Percentiles rank a stretch among this genome's conserved stretches.
Evolutionary conservation across 2,888 invertebrate species (phyloP).

Genomic region (Acanthosepion esculentum): DNA sequence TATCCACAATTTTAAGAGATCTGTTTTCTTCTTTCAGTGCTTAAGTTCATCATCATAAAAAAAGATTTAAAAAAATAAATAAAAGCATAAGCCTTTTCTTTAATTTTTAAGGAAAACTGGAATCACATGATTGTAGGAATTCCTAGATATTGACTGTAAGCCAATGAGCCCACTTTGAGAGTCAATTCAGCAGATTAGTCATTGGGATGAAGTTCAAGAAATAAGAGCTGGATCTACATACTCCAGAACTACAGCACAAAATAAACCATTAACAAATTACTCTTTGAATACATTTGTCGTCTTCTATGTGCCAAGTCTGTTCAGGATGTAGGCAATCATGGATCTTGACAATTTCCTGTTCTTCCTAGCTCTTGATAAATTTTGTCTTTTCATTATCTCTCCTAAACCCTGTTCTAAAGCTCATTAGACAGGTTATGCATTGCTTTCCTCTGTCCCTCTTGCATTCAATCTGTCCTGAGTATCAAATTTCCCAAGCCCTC

Average conservation of each 20-base stretch:
- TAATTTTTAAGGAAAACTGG: neutral
- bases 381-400: too few relatives aligned
- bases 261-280: neutral
- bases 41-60: neutral
- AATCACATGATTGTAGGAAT: constrained; percentile 33
- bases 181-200: neutral
- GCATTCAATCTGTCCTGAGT: too few relatives aligned
- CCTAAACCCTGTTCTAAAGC: too few relatives aligned
- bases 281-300: neutral
- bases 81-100: neutral
- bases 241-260: neutral
- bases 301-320: too few relatives aligned
- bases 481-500: too few relatives aligned
- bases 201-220: neutral
- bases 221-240: neutral
- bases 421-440: too few relatives aligned
- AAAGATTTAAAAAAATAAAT: neutral
- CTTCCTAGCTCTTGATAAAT: too few relatives aligned
- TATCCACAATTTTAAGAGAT: neutral
- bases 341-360: too few relatives aligned
- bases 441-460: too few relatives aligned
- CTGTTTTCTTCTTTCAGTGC: neutral
- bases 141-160: neutral
- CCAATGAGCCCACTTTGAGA: neutral
- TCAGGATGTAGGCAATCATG: too few relatives aligned